Percentiles rank a stretch among this genome's conserved stretches.
Evolutionary conservation across 2,797 vertebrate species (phyloP).

Genomic region (Notamacropus eugenii): DNA sequence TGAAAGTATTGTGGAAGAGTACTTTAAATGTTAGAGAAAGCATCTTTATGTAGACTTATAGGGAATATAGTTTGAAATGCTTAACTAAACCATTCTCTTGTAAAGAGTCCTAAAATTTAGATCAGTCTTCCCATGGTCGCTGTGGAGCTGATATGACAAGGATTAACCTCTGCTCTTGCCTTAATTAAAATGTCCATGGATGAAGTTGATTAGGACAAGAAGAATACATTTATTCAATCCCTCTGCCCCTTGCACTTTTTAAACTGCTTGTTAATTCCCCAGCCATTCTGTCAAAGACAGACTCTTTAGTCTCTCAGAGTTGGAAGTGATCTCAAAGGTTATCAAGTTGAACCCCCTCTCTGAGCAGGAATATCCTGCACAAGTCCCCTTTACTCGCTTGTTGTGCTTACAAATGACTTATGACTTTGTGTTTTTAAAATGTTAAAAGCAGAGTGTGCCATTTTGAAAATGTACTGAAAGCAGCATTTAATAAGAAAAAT

Average conservation of each 20-base stretch:
- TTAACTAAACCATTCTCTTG: background rate
- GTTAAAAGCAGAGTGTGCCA: background rate
- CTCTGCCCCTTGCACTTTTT: background rate
- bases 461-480: slow-evolving; percentile 17
- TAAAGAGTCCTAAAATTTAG: background rate
- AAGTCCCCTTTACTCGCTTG: background rate
- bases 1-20: background rate
- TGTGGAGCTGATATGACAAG: background rate
- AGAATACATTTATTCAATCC: background rate
- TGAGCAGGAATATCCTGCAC: background rate
- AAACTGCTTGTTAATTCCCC: background rate
- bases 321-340: background rate
- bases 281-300: background rate
- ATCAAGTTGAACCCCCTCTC: background rate
- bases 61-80: background rate
- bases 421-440: background rate
- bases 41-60: background rate
- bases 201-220: background rate
- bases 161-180: background rate
- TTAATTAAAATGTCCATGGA: background rate
- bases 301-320: background rate
- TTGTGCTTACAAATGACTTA: background rate
- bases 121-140: background rate
- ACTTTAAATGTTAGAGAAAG: background rate
- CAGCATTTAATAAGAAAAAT: background rate